Base-by-base conservation (phyloP, 2,888 invertebrate species). In the Lutraria lutraria region DNA sequence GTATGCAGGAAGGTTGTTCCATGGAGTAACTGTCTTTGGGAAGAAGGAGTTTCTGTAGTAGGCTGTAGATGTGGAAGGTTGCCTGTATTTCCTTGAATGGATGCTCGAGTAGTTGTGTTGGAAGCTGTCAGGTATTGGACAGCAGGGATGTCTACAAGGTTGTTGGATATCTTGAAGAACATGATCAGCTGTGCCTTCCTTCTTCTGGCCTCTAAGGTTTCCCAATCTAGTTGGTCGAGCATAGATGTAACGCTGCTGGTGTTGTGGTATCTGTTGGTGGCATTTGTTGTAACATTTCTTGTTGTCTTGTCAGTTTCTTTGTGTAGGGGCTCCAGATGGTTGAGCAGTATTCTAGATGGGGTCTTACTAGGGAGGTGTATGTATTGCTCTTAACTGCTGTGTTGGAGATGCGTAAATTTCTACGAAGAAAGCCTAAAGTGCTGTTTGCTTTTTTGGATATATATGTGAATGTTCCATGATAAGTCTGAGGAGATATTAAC, bases 321-420 rank as follows among this genome's bases (percentile, higher is more conserved):
- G n/a, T n/a, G n/a, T n/a, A n/a, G 12, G 82, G 72, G 68, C 54
- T 72, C 85, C 88, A 88, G 13, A 85, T 34, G 1, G 85, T 19
- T 3, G n/a, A 63, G 72, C 81, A 85, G 56, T 81, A 88, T 56
- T 85, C 88, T 0, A 82, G 15, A 16, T 81, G 72, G 12, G 60
- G 34, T 16, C 85, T 25, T 4, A 88, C 84, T 25, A 85, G 29
- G 12, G 63, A n/a, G 31, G 81, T 52, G 82, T 88, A 85, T 29
- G 85, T 82, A n/a, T 12, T 43, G 80, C 25, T 4, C 52, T 87
- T 83, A 21, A 60, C 31, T 60, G 63, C 81, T 13, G 12, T 12
- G 21, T 43, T 79, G 53, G 54, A 34, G 80, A 85, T 43, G 1
- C 76, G 29, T 16, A 76, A 6, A 19, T 6, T 76, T 19, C 31